Evolutionary conservation across 2,888 invertebrate species (phyloP).

Genomic region (Eurois occulta): DNA sequence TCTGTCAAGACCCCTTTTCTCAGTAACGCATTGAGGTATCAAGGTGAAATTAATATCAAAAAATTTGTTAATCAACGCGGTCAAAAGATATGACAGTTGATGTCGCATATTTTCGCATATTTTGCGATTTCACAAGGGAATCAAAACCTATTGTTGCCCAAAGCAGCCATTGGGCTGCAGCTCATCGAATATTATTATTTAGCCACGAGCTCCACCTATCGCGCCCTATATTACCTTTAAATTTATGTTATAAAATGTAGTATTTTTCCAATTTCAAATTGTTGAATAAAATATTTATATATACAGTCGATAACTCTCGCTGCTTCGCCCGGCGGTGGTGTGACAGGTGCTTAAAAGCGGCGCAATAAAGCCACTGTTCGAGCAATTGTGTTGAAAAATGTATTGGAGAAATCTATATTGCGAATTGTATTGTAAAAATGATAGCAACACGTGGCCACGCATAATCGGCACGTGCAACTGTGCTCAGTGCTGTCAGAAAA

Average conservation of each 20-base stretch:
- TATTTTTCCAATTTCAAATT: neutral
- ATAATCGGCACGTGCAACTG: slow-evolving; percentile 1
- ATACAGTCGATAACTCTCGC: neutral
- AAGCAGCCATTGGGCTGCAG: too few species aligned
- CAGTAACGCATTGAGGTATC: too few species aligned
- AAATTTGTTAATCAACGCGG: too few species aligned
- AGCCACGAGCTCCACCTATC: too few species aligned
- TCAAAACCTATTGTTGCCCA: too few species aligned
- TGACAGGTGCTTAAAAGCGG: neutral
- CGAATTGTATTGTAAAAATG: slow-evolving; percentile 2
- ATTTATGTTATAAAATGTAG: neutral
- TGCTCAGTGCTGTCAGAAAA: neutral
- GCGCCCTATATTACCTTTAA: neutral
- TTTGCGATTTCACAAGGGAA: too few species aligned
- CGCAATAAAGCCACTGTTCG: neutral
- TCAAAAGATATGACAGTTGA: too few species aligned
- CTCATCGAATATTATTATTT: too few species aligned
- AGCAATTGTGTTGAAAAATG: neutral
- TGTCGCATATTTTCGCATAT: too few species aligned
- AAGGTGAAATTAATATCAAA: too few species aligned
- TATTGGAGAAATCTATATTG: neutral
- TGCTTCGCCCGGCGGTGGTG: neutral
- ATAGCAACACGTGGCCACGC: neutral
- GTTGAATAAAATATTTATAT: too few species aligned
- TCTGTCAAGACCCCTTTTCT: too few species aligned